phyloP scores from a whole-genome alignment of 1,140 invertebrate species.

The Thaumetopoea pityocampa region DNA sequence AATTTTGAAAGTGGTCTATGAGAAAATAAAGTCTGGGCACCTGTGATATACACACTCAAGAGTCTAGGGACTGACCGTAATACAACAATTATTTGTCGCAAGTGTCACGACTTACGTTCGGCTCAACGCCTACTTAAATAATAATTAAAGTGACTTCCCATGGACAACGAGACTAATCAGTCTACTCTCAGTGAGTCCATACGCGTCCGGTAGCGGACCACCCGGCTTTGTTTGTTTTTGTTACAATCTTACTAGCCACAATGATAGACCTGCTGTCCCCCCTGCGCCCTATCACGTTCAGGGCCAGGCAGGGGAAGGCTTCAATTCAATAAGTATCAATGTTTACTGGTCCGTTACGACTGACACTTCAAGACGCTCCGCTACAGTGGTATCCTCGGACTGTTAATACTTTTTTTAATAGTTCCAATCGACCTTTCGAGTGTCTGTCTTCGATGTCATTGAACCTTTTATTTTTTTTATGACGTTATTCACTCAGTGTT shows the following conservation, averaged over 20 bases:
- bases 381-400: constrained; percentile 4
- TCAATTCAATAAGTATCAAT: constrained; percentile 10
- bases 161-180: constrained; percentile 18
- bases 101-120: no score
- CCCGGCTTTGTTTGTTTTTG: constrained; percentile 35
- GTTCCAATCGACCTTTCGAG: constrained; percentile 12
- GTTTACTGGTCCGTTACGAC: constrained; percentile 14
- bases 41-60: no score
- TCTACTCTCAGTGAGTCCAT: constrained; percentile 15
- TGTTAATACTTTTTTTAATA: constrained; percentile 20
- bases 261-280: constrained; percentile 12
- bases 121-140: no score
- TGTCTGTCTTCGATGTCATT: constrained; percentile 4
- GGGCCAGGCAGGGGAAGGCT: constrained; percentile 2
- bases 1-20: no score
- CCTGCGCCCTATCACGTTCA: background rate
- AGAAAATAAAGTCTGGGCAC: no score
- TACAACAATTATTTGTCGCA: no score
- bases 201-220: constrained; percentile 22
- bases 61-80: no score
- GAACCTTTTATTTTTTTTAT: constrained; percentile 3
- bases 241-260: constrained; percentile 19
- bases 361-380: constrained; percentile 22
- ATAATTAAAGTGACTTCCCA: constrained; percentile 2
- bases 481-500: no score